phyloP scores from a whole-genome alignment of 2,888 invertebrate genomes.

The Cactoblastis cactorum region DNA sequence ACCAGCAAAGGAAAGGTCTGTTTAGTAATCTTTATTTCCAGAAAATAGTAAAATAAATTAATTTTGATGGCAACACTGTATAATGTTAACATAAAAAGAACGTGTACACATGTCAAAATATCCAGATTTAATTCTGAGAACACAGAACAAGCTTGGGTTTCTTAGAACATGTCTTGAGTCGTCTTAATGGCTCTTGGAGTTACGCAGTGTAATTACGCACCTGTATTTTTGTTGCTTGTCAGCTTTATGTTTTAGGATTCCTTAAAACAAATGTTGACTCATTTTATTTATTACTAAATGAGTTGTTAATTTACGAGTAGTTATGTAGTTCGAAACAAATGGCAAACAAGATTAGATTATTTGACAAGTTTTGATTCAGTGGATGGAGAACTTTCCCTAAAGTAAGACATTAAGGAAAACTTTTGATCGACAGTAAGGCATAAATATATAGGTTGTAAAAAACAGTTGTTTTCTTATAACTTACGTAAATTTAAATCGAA shows the following conservation, averaged over 20 bases:
- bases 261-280: not conserved
- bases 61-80: slow-evolving; percentile 4
- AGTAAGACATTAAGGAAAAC: no score
- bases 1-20: not conserved
- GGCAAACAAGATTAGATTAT: no score
- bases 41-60: not conserved
- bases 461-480: no score
- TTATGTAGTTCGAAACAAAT: no score
- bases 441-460: no score
- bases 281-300: no score
- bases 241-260: slow-evolving; percentile 10
- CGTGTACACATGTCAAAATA: slow-evolving; percentile 38
- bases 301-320: no score
- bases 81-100: slow-evolving; percentile 21
- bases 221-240: slow-evolving; percentile 21
- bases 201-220: slow-evolving; percentile 28
- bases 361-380: no score
- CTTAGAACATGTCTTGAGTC: slow-evolving; percentile 32
- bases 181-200: slow-evolving; percentile 38
- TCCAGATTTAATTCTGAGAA: slow-evolving; percentile 42
- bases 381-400: no score
- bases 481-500: no score
- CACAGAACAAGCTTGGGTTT: slow-evolving; percentile 35
- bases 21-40: not conserved
- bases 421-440: no score